Percentiles rank a stretch among this genome's conserved stretches.
phyloP scores from a whole-genome alignment of 2,113 vertebrate species.

The Chionomys nivalis region DNA sequence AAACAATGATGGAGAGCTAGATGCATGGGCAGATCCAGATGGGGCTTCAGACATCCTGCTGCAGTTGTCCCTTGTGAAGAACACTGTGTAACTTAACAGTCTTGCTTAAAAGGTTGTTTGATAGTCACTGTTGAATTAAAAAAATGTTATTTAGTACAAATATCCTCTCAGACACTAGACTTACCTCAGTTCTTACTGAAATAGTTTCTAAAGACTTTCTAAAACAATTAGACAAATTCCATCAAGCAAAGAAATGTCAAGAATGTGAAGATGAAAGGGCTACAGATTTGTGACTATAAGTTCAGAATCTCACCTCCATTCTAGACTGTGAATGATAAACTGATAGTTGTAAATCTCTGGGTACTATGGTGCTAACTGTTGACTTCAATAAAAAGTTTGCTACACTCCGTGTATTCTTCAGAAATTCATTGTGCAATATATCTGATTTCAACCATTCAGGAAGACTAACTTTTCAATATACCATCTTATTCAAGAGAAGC shows the following conservation, averaged over 20 bases:
- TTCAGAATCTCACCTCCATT: not conserved
- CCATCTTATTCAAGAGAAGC: not conserved
- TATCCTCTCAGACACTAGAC: not conserved
- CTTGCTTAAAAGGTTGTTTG: not conserved
- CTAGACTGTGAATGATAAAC: not conserved
- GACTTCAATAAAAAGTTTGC: not conserved
- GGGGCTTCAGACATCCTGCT: not conserved
- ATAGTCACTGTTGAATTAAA: not conserved
- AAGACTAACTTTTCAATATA: not conserved
- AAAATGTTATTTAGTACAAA: not conserved
- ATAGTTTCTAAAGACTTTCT: not conserved
- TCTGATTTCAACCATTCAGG: not conserved
- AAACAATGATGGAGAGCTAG: not conserved
- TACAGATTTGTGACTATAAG: not conserved
- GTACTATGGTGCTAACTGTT: not conserved
- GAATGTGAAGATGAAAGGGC: not conserved
- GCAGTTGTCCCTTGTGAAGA: not conserved
- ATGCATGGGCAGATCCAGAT: not conserved
- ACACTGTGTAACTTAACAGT: not conserved
- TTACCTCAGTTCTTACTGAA: not conserved
- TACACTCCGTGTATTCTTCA: not conserved
- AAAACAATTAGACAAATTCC: not conserved
- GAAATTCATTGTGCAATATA: not conserved
- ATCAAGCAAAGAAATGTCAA: not conserved
- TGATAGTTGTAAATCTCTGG: not conserved